phyloP scores from a whole-genome alignment of 2,113 vertebrate species.

The Alosa alosa region DNA sequence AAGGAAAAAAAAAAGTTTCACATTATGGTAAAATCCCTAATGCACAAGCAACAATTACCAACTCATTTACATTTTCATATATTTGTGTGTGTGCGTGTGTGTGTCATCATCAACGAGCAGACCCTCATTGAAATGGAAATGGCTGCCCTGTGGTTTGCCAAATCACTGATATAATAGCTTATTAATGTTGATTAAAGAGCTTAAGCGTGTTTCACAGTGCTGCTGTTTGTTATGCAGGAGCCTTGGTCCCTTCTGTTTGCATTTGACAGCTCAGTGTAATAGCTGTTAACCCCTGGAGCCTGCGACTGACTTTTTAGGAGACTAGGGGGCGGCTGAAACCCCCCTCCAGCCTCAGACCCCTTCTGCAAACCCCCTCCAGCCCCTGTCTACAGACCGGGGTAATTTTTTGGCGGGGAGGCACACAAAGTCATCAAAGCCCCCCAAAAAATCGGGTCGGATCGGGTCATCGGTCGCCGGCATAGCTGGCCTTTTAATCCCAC shows the following conservation, averaged over 20 bases:
- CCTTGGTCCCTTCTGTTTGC: conserved; percentile 14
- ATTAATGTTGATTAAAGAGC: conserved; percentile 44
- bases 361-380: conserved; percentile 36
- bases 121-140: conserved; percentile 40
- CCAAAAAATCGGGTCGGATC: conserved; percentile 39
- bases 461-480: conserved; percentile 61
- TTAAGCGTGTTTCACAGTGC: conserved; percentile 24
- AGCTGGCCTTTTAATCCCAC: conserved; percentile 61
- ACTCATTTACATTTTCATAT: conserved; percentile 27
- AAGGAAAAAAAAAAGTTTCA: not conserved
- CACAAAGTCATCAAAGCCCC: conserved; percentile 63
- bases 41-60: conserved; percentile 14
- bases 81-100: conserved; percentile 15
- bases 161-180: conserved; percentile 30
- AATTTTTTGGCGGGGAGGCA: conserved; percentile 45
- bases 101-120: conserved; percentile 20
- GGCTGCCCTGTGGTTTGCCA: conserved; percentile 20
- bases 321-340: conserved; percentile 48
- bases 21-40: conserved; percentile 29
- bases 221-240: conserved; percentile 20
- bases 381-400: conserved; percentile 52
- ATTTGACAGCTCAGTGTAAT: conserved; percentile 58
- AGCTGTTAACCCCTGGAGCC: conserved; percentile 59
- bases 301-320: conserved; percentile 50
- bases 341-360: conserved; percentile 49